Conservation (phyloP, 2,797 vertebrate species). For the Psittacula derbiana region DNA sequence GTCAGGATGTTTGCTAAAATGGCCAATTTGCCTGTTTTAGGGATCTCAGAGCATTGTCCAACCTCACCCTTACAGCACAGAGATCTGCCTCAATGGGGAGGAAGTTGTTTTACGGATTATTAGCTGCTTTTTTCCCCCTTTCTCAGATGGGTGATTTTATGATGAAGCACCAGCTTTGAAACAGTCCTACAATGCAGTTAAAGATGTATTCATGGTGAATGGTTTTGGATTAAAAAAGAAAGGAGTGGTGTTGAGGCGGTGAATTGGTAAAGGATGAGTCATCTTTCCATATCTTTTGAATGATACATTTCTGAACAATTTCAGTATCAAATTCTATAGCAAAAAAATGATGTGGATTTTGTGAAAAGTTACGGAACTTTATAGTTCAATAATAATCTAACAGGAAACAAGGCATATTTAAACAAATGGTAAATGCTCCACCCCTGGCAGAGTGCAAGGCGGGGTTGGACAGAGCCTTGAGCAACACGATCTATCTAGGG, state of each 20-base stretch:
- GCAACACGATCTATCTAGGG: background rate
- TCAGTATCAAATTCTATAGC: background rate
- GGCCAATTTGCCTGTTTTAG: background rate
- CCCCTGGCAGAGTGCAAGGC: background rate
- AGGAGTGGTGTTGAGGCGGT: background rate
- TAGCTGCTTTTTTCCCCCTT: background rate
- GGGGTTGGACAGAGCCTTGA: background rate
- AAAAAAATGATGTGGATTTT: background rate
- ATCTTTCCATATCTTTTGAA: background rate
- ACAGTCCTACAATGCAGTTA: background rate
- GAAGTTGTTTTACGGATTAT: background rate
- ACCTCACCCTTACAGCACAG: background rate
- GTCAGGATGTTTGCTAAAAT: background rate
- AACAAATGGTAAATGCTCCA: background rate
- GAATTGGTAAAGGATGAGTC: background rate
- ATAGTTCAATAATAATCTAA: background rate
- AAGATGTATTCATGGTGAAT: background rate
- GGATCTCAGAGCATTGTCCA: accelerated
- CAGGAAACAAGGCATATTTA: background rate
- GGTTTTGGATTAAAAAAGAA: background rate
- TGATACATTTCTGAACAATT: background rate
- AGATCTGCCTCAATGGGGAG: background rate
- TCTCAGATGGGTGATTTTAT: background rate
- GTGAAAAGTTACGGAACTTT: background rate
- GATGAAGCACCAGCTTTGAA: background rate